Percentiles rank a stretch among this genome's conserved stretches.
Conservation (phyloP, 2,113 vertebrate genomes). For the Notiomystis cincta region DNA sequence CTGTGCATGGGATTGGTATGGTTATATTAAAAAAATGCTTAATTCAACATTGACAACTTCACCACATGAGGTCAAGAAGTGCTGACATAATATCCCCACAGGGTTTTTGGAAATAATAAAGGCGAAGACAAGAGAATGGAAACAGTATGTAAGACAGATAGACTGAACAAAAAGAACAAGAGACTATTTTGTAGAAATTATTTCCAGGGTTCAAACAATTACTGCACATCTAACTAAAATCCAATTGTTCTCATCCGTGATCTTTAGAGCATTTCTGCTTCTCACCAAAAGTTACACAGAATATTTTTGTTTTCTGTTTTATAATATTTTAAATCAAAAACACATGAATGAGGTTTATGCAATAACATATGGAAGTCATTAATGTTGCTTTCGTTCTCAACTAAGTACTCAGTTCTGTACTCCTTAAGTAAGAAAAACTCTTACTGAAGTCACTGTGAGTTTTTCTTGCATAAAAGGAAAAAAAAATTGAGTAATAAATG, state of each 20-base stretch:
- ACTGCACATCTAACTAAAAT: conserved; percentile 49
- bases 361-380: conserved; percentile 66
- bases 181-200: conserved; percentile 43
- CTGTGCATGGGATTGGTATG: neutral
- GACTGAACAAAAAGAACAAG: conserved; percentile 45
- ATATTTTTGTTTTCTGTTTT: conserved; percentile 67
- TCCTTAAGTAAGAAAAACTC: conserved; percentile 40
- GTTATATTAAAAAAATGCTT: conserved; percentile 52
- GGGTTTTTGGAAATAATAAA: conserved; percentile 52
- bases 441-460: conserved; percentile 14
- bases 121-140: conserved; percentile 66
- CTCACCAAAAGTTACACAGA: conserved; percentile 43
- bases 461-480: conserved; percentile 10
- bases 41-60: conserved; percentile 63
- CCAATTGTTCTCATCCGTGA: conserved; percentile 46
- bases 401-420: conserved; percentile 32
- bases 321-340: conserved; percentile 65
- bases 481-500: neutral
- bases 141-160: conserved; percentile 53
- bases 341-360: conserved; percentile 59
- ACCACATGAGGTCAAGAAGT: conserved; percentile 63
- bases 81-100: conserved; percentile 66
- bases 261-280: conserved; percentile 42
- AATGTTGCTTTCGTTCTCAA: conserved; percentile 42
- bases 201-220: conserved; percentile 52